Evolutionary conservation across 2,888 invertebrate species (phyloP).

Genomic region (Eupeodes latifasciatus): DNA sequence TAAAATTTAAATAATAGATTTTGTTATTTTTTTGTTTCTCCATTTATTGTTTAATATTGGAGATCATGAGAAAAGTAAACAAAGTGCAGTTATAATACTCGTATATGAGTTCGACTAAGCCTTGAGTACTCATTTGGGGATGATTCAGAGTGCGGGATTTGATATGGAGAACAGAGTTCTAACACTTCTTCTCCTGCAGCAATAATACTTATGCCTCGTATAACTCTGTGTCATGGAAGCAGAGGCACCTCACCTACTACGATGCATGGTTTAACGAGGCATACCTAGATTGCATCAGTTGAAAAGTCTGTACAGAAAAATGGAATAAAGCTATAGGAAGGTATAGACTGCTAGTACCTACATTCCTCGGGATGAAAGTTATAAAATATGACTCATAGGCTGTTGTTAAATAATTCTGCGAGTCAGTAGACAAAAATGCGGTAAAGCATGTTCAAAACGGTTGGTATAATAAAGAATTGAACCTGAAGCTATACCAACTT

Average conservation of each 20-base stretch:
- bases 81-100: constrained; percentile 33
- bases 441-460: constrained; percentile 49
- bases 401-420: constrained; percentile 70
- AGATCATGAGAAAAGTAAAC: constrained; percentile 72
- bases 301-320: constrained; percentile 14
- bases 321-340: neutral
- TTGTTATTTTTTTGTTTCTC: constrained; percentile 23
- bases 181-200: constrained; percentile 26
- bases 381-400: constrained; percentile 62
- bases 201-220: neutral
- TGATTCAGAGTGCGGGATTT: constrained; percentile 38
- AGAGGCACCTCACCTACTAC: constrained; percentile 2
- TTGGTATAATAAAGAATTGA: neutral
- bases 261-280: constrained; percentile 7
- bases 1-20: constrained; percentile 55
- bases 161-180: constrained; percentile 24
- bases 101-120: neutral
- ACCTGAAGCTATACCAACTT: constrained; percentile 27
- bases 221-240: neutral
- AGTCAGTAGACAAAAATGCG: constrained; percentile 76
- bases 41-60: constrained; percentile 29
- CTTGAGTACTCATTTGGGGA: constrained; percentile 49
- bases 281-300: constrained; percentile 42
- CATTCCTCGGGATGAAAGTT: constrained; percentile 72
- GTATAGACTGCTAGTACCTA: neutral